These are phyloP conservation scores for Dendrolimus pini DNA, from an alignment of 2,888 invertebrate genomes.

Conservation along the genomic window DNA sequence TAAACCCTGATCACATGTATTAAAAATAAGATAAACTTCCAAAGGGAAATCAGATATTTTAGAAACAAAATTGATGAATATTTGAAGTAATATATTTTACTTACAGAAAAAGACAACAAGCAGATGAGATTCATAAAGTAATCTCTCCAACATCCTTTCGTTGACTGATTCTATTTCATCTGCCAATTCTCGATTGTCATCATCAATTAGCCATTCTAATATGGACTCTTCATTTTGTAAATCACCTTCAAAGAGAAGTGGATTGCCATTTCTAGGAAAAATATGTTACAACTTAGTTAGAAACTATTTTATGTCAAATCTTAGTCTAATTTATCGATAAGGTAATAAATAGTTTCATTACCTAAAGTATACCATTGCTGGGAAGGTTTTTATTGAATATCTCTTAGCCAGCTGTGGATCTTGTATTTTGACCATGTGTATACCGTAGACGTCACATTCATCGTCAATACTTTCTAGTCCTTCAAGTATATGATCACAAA, in stretches of 20 bases:
- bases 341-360: slow-evolving; percentile 38
- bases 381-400: slow-evolving; percentile 96
- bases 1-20: too few species aligned
- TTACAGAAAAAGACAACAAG: slow-evolving; percentile 95
- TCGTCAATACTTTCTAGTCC: slow-evolving; percentile 93
- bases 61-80: not conserved
- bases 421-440: slow-evolving; percentile 95
- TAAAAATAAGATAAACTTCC: too few species aligned
- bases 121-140: slow-evolving; percentile 90
- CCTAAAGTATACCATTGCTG: slow-evolving; percentile 93
- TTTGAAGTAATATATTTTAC: slow-evolving; percentile 16
- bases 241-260: slow-evolving; percentile 92
- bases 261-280: slow-evolving; percentile 88
- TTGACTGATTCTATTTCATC: slow-evolving; percentile 97
- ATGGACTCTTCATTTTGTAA: slow-evolving; percentile 94
- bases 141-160: slow-evolving; percentile 89
- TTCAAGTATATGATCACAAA: slow-evolving; percentile 92
- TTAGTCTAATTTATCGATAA: not conserved
- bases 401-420: slow-evolving; percentile 94
- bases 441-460: slow-evolving; percentile 94
- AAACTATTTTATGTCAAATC: too few species aligned
- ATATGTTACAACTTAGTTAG: too few species aligned
- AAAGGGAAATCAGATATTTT: too few species aligned
- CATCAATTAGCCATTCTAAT: slow-evolving; percentile 94
- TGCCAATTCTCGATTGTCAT: slow-evolving; percentile 93